phyloP scores from a whole-genome alignment of 2,113 vertebrate species.

The Agapornis roseicollis region DNA sequence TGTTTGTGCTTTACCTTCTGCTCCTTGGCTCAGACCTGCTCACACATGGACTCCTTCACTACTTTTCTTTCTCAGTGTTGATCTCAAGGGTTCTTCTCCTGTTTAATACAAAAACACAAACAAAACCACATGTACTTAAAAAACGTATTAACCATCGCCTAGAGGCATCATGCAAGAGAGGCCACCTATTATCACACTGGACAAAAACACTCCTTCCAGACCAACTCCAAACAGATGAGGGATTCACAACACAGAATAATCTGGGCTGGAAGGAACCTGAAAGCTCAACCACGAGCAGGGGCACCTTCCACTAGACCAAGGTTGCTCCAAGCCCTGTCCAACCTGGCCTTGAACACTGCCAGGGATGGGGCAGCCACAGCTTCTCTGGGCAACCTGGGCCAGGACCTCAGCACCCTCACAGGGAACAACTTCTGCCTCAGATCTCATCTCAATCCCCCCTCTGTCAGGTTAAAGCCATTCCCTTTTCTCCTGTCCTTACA shows the following conservation, averaged over 20 bases:
- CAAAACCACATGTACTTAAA: neutral
- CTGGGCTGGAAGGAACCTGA: neutral
- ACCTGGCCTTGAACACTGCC: too few species aligned
- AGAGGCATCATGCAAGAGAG: neutral
- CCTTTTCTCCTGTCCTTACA: too few species aligned
- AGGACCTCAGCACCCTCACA: too few species aligned
- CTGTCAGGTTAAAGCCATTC: too few species aligned
- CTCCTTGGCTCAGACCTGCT: neutral
- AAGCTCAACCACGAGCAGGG: neutral
- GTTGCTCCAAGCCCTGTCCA: too few species aligned
- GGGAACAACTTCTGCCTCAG: too few species aligned
- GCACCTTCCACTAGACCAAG: neutral
- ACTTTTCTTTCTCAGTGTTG: neutral
- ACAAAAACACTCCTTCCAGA: neutral
- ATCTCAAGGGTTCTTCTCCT: neutral
- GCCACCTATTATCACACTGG: neutral
- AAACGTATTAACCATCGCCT: neutral
- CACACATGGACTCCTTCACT: neutral
- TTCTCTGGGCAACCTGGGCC: too few species aligned
- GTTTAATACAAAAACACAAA: neutral
- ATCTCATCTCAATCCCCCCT: too few species aligned
- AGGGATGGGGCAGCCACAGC: too few species aligned
- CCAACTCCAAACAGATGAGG: neutral
- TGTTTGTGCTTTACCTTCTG: neutral
- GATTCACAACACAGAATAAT: neutral